Evolutionary conservation across 2,113 vertebrate genomes (phyloP).

Genomic region (Lepidiolamprologus cunningtoni): DNA sequence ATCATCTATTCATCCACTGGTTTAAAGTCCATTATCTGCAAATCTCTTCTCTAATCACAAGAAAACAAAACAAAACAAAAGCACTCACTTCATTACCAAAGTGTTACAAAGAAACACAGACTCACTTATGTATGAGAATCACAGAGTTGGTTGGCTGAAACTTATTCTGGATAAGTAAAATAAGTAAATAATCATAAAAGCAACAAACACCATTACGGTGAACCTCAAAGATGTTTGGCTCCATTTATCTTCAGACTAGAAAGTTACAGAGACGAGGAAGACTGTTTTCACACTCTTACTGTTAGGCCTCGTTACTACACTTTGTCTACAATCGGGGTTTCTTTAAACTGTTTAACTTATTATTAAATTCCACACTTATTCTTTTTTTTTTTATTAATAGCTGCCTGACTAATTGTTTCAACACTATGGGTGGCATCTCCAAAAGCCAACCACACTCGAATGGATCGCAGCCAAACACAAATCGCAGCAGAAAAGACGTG

Average conservation of each 20-base stretch:
- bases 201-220: neutral
- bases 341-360: neutral
- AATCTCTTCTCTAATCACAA: neutral
- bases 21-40: neutral
- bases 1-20: neutral
- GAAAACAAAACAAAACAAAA: neutral
- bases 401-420: neutral
- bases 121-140: neutral
- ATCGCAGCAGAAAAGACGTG: neutral
- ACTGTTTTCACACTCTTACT: neutral
- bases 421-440: neutral
- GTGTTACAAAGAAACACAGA: neutral
- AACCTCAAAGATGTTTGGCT: neutral
- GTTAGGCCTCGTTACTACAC: neutral
- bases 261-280: neutral
- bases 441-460: neutral
- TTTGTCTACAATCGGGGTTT: neutral
- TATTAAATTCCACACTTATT: neutral
- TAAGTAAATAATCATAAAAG: neutral
- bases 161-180: neutral
- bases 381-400: neutral
- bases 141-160: neutral
- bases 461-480: constrained; percentile 2
- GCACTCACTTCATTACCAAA: neutral
- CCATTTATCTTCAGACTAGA: neutral